These are phyloP conservation scores for Exaiptasia diaphana DNA, from an alignment of 64 coral and sea anemone genomes.

Conservation along the genomic window DNA sequence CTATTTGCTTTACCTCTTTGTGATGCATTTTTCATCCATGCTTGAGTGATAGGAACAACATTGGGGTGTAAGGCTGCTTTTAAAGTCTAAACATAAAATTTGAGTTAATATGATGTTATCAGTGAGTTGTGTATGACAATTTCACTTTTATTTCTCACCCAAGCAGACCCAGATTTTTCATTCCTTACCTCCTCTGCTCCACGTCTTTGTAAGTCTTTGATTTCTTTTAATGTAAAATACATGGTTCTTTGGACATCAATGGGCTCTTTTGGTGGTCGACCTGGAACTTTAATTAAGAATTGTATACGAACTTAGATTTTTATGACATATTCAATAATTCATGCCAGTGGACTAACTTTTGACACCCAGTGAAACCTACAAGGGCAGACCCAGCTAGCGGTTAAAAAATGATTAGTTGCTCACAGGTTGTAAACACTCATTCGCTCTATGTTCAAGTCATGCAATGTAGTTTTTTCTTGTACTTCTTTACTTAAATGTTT, in stretches of 20 bases:
- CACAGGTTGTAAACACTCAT: no score
- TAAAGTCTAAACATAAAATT: constrained; percentile 27
- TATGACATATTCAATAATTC: no score
- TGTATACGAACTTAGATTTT: no score
- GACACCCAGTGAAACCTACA: no score
- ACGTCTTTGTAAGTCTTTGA: constrained; percentile 76
- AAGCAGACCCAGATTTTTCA: not conserved
- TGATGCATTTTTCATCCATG: constrained; percentile 72
- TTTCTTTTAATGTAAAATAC: constrained; percentile 90
- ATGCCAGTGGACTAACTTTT: no score
- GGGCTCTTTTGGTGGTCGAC: constrained; percentile 51
- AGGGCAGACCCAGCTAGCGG: no score
- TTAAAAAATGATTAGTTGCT: no score
- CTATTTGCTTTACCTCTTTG: constrained; percentile 75
- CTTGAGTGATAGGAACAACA: constrained; percentile 60
- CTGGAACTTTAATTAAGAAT: not conserved
- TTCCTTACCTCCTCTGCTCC: constrained; percentile 73
- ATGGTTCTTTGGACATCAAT: constrained; percentile 71
- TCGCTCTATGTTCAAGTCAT: no score
- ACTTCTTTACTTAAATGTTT: no score
- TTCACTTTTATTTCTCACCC: not conserved
- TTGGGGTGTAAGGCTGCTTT: constrained; percentile 65
- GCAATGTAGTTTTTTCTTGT: no score
- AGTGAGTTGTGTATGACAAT: not conserved
- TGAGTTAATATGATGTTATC: not conserved